Percentiles rank a stretch among this genome's conserved stretches.
phyloP scores from a whole-genome alignment of 1,140 invertebrate species.

The Hydropsyche tenuis region DNA sequence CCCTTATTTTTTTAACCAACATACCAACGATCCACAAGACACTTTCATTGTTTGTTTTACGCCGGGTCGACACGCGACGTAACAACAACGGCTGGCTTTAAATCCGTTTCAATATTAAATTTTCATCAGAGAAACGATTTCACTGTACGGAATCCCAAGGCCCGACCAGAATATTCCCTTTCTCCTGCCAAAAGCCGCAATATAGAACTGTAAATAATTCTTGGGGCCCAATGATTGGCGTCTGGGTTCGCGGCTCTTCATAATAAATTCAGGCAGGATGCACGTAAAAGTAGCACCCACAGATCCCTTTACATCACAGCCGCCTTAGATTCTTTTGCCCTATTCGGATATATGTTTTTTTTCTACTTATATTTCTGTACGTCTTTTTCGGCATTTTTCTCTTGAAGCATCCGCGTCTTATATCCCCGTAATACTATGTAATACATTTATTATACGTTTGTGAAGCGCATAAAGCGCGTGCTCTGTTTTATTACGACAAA shows the following conservation, averaged over 20 bases:
- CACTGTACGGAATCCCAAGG: not conserved
- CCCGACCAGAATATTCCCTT: not conserved
- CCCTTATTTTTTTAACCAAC: too few species aligned
- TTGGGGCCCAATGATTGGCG: constrained; percentile 37
- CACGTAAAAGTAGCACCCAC: constrained; percentile 16
- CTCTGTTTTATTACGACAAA: too few species aligned
- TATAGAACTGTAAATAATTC: constrained; percentile 40
- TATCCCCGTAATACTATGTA: too few species aligned
- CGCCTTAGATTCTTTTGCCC: not conserved
- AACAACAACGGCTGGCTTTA: not conserved
- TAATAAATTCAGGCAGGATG: constrained; percentile 42
- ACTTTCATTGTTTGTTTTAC: too few species aligned
- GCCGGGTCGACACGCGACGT: too few species aligned
- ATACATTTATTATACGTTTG: too few species aligned
- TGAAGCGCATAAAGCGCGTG: too few species aligned
- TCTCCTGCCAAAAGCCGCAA: constrained; percentile 21
- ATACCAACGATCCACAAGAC: too few species aligned
- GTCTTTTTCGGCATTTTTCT: too few species aligned
- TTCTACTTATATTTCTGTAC: not conserved
- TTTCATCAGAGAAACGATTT: constrained; percentile 27
- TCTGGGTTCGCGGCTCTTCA: constrained; percentile 39
- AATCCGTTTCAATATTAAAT: constrained; percentile 32
- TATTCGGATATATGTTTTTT: not conserved
- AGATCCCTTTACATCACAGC: not conserved
- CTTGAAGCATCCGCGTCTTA: too few species aligned